A percentile compares a stretch with the other conserved stretches of the same genome.
These are phyloP conservation scores for Crocuta crocuta DNA, from an alignment of 2,113 vertebrate genomes.

Conservation along the genomic window DNA sequence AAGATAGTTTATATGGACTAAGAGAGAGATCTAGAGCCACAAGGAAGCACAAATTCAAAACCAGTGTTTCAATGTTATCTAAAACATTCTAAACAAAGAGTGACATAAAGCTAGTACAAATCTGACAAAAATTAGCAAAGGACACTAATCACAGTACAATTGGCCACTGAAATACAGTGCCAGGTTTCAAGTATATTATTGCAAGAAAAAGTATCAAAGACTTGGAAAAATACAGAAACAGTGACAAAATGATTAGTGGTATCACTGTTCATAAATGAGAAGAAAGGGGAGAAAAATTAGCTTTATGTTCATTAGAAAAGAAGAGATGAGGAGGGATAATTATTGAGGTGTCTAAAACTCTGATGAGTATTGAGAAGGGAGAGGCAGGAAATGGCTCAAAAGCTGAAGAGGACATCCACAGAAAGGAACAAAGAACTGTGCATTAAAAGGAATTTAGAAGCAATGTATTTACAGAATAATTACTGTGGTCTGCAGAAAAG, in stretches of 20 bases:
- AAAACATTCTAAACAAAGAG: neutral
- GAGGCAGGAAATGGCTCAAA: slow-evolving; percentile 53
- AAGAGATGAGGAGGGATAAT: slow-evolving; percentile 56
- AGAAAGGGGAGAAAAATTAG: neutral
- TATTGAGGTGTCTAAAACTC: slow-evolving; percentile 49
- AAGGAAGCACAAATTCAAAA: slow-evolving; percentile 10
- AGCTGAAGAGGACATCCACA: neutral
- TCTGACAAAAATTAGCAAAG: slow-evolving; percentile 27
- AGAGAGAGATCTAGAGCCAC: neutral
- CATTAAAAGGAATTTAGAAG: slow-evolving; percentile 42
- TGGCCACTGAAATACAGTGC: neutral
- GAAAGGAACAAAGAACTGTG: slow-evolving; percentile 47
- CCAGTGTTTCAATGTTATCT: neutral
- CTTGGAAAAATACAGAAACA: slow-evolving; percentile 25
- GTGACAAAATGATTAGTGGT: slow-evolving; percentile 41
- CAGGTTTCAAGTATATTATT: neutral
- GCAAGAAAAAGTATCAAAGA: slow-evolving; percentile 41
- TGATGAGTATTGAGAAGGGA: neutral
- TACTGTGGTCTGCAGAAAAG: neutral
- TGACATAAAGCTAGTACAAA: neutral
- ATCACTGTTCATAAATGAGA: neutral
- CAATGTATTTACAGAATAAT: slow-evolving; percentile 20
- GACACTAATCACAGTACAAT: neutral
- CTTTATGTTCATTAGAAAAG: slow-evolving; percentile 46
- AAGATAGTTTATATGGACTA: neutral